phyloP scores from a whole-genome alignment of 2,888 invertebrate species.

The Sminthurides aquaticus region DNA sequence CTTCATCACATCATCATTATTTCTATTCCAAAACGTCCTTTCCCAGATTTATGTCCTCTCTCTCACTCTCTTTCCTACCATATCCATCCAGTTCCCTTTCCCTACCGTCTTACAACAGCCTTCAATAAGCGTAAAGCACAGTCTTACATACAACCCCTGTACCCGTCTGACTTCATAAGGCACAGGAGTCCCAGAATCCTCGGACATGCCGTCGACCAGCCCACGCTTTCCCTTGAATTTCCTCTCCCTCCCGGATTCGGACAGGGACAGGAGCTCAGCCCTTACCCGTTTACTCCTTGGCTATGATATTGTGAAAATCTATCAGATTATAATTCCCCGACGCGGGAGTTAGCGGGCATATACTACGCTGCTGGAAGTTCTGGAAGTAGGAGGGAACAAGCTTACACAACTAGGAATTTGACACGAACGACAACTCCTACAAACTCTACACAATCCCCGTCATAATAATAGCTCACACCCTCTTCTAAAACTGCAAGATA shows the following conservation, averaged over 20 bases:
- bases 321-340: slow-evolving; percentile 18
- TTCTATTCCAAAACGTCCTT: background rate
- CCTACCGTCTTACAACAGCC: slow-evolving; percentile 11
- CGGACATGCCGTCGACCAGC: too few relatives aligned
- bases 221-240: too few relatives aligned
- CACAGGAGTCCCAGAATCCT: too few relatives aligned
- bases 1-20: slow-evolving; percentile 8
- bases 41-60: slow-evolving; percentile 2
- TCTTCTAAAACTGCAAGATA: background rate
- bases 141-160: too few relatives aligned
- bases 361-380: too few relatives aligned
- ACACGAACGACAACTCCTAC: background rate
- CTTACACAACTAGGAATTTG: background rate
- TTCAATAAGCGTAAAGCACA: too few relatives aligned
- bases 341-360: background rate
- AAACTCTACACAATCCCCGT: background rate
- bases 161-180: too few relatives aligned
- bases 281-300: too few relatives aligned
- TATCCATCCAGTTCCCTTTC: slow-evolving; percentile 29
- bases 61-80: slow-evolving; percentile 24
- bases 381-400: too few relatives aligned
- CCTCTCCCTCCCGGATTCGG: too few relatives aligned
- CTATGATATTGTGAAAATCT: too few relatives aligned
- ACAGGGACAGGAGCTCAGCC: too few relatives aligned
- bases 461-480: background rate